Evolutionary conservation across 2,113 vertebrate species (phyloP).

Genomic region (Xiphophorus couchianus): DNA sequence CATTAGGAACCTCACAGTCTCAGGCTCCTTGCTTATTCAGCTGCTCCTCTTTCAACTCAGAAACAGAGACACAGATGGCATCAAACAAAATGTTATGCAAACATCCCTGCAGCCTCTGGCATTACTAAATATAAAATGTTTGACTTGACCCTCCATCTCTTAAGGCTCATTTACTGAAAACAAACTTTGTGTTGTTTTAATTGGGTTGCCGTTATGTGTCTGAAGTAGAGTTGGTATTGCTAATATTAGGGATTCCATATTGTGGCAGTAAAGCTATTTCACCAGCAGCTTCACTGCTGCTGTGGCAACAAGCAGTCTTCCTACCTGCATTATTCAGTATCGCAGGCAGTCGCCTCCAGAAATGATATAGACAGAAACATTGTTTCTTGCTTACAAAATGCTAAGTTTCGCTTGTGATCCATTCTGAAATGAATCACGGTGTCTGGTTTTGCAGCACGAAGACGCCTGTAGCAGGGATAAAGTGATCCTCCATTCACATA

Average conservation of each 20-base stretch:
- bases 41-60: conserved; percentile 39
- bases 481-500: conserved; percentile 12
- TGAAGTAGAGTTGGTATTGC: background rate
- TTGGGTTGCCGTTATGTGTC: background rate
- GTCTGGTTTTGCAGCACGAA: conserved; percentile 25
- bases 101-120: conserved; percentile 63
- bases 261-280: conserved; percentile 42
- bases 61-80: conserved; percentile 73
- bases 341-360: conserved; percentile 44
- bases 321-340: conserved; percentile 59
- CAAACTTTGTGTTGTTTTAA: conserved; percentile 9
- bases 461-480: conserved; percentile 29
- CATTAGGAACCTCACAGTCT: conserved; percentile 21
- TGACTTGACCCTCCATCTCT: conserved; percentile 33
- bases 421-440: conserved; percentile 39
- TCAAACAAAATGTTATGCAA: conserved; percentile 66
- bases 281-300: conserved; percentile 35
- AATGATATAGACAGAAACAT: conserved; percentile 53
- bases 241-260: conserved; percentile 12
- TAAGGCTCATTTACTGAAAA: conserved; percentile 29
- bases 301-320: conserved; percentile 50
- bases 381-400: conserved; percentile 68
- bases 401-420: conserved; percentile 57
- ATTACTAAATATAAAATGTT: conserved; percentile 59
- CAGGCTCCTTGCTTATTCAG: conserved; percentile 31